Percentiles rank a stretch among this genome's conserved stretches.
Evolutionary conservation across 2,888 invertebrate genomes (phyloP).

Genomic region (Baccha elongata): DNA sequence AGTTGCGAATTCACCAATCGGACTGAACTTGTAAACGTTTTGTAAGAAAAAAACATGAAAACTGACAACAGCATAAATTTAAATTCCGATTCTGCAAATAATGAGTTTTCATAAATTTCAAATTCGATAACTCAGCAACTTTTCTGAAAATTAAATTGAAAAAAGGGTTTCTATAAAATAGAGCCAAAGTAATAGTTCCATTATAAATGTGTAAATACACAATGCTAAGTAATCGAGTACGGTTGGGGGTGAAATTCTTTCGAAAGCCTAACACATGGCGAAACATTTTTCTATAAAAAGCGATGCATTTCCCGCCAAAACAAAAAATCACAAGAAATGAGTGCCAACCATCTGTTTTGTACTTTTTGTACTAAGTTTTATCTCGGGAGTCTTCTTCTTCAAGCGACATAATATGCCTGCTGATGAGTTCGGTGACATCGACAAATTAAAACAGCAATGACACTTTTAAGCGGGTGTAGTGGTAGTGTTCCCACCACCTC

Average conservation of each 20-base stretch:
- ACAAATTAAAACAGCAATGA: conserved; percentile 48
- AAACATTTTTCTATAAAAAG: conserved; percentile 26
- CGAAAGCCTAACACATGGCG: conserved; percentile 6
- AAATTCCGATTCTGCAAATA: too few species aligned
- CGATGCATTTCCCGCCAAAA: conserved; percentile 45
- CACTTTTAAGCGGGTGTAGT: conserved; percentile 26
- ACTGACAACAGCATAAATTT: too few species aligned
- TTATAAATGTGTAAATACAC: background rate
- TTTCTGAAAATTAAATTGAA: background rate
- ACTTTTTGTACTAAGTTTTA: conserved; percentile 38
- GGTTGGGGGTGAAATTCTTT: conserved; percentile 72
- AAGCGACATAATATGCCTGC: conserved; percentile 25
- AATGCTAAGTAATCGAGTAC: conserved; percentile 33
- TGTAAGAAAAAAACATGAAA: too few species aligned
- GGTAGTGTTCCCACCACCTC: background rate
- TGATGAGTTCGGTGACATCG: conserved; percentile 63
- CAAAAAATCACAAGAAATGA: conserved; percentile 52
- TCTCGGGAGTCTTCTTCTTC: conserved; percentile 30
- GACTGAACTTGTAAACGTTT: too few species aligned
- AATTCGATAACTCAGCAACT: conserved; percentile 11
- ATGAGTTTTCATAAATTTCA: conserved; percentile 24
- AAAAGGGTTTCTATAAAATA: background rate
- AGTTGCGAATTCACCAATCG: too few species aligned
- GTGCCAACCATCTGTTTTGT: conserved; percentile 74
- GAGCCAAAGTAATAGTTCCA: background rate